A percentile compares a stretch with the other conserved stretches of the same genome.
Conservation (phyloP, 37 sponge, comb jelly and placozoan species). For the Theonella swinhoei region DNA sequence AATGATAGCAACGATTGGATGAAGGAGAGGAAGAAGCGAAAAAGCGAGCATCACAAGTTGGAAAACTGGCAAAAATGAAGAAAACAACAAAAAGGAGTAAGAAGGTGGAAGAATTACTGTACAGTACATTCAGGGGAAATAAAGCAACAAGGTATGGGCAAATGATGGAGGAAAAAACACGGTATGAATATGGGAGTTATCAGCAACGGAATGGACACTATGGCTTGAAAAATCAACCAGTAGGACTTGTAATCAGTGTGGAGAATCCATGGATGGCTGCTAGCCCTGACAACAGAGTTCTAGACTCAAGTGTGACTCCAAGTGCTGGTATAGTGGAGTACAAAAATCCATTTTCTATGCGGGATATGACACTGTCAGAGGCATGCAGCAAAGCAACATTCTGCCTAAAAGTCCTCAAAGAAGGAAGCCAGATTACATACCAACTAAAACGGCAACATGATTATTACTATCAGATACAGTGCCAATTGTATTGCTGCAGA, state of each 20-base stretch:
- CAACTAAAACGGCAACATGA: conserved; percentile 33
- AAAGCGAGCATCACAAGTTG: conserved; percentile 37
- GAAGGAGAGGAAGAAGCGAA: conserved; percentile 47
- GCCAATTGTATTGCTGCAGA: conserved; percentile 29
- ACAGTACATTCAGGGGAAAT: conserved; percentile 43
- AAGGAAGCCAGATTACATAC: background rate
- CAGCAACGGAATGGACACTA: conserved; percentile 20
- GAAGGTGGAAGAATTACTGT: conserved; percentile 29
- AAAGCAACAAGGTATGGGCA: conserved; percentile 42
- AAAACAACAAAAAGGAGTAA: conserved; percentile 26
- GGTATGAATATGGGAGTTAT: background rate
- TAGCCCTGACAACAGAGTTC: conserved; percentile 31
- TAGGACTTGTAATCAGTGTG: conserved; percentile 11
- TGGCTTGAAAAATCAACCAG: background rate
- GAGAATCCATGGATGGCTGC: conserved; percentile 42
- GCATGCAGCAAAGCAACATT: conserved; percentile 6
- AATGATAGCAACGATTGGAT: conserved; percentile 14
- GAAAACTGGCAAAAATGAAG: conserved; percentile 29
- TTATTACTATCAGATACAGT: conserved; percentile 49
- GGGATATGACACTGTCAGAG: background rate
- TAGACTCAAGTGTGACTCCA: conserved; percentile 34
- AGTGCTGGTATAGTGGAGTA: conserved; percentile 39
- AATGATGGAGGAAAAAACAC: conserved; percentile 13
- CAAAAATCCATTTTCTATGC: conserved; percentile 38
- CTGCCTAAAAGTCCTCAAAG: background rate